Evolutionary conservation across 1,140 invertebrate genomes (phyloP), one percentile per base, ranked within the genome.

Genomic region (Harpegnathos saltator): DNA sequence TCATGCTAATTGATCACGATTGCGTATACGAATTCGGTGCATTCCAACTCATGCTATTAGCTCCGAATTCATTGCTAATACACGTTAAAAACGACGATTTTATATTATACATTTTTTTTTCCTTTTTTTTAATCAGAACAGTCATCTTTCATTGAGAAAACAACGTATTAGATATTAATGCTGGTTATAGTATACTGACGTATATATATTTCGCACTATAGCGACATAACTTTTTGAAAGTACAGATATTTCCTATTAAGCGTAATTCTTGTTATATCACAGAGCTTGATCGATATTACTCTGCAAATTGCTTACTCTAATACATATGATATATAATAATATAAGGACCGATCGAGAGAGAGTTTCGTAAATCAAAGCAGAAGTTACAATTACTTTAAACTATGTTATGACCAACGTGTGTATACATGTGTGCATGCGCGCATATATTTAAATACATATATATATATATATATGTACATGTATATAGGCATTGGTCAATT

Each of bases 241-340:
- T 58, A 26, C 68, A 58, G 52, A 80, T 80, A 78, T 29, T 33
- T 33, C 29, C 1, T 71, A 71, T 48, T 80, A 44, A 9, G 38
- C 38, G 38, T 80, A 80, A 69, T 22, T 80, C 75, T 80, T 80
- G 75, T 80, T 80, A 80, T 24, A 80, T 24, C 54, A 29, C 29
- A 69, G 54, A 80, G 65, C 52, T 74, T 75, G n/a, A 75, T 63
- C 48, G 26, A 66, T 50, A 29, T 33, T 75, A 63, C 33, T 77
- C 66, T 26, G 7, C 22, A 58, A 71, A 69, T n/a, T 12, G 61
- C 48, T 77, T 77, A 77, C 48, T 44, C 9, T 77, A 77, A 77
- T 56, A 48, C 19, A 77, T 29, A 61, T 62, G 52, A 29, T 3
- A 11, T 29, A 63, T 65, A 44, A 63, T 65, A 44, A 44, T 44